phyloP scores from a whole-genome alignment of 1,140 invertebrate species.

The Drosophila insularis region DNA sequence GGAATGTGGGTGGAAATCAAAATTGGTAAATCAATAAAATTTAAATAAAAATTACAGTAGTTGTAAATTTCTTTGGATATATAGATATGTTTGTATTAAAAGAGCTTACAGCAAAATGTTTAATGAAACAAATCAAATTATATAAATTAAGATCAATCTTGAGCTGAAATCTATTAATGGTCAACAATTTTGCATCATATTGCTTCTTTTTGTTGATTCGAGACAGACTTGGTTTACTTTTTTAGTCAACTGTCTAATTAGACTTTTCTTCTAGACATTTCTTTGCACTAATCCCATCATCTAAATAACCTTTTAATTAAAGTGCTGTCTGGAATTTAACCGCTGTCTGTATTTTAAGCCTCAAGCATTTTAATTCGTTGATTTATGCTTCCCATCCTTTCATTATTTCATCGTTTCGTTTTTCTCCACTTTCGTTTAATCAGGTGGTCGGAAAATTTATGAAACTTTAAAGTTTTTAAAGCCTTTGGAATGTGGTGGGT shows the following conservation, averaged over 20 bases:
- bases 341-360: background rate
- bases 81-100: too few relatives aligned
- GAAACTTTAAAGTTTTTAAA: conserved; percentile 62
- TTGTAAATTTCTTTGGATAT: conserved; percentile 27
- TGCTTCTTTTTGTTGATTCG: too few relatives aligned
- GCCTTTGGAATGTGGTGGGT: background rate
- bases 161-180: too few relatives aligned
- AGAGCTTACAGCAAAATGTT: too few relatives aligned
- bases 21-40: conserved; percentile 49
- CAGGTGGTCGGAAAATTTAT: conserved; percentile 15
- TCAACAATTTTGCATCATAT: too few relatives aligned
- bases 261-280: background rate
- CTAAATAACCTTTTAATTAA: conserved; percentile 8
- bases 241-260: background rate
- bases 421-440: background rate
- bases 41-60: conserved; percentile 21
- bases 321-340: background rate
- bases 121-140: too few relatives aligned
- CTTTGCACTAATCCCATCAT: background rate
- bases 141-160: too few relatives aligned
- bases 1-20: conserved; percentile 26
- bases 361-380: background rate
- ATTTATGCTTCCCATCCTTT: background rate
- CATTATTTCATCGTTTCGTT: background rate
- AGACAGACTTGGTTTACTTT: background rate